phyloP scores from a whole-genome alignment of 2,888 invertebrate genomes.

The Phytoseiulus persimilis region DNA sequence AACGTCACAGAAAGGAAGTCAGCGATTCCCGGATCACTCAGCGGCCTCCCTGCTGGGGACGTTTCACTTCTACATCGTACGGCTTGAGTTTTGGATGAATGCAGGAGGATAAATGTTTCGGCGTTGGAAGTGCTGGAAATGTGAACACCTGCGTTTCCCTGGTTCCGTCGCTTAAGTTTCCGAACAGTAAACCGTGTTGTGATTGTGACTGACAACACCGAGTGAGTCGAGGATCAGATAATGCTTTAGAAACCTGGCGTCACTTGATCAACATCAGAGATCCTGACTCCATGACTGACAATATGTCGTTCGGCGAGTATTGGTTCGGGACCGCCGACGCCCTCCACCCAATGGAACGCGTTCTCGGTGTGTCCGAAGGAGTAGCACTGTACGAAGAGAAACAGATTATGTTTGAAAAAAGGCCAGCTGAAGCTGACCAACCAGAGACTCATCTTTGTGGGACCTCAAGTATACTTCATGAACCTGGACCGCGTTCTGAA shows the following conservation, averaged over 20 bases:
- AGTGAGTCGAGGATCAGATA: background rate
- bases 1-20: background rate
- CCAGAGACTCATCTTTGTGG: background rate
- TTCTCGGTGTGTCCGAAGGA: background rate
- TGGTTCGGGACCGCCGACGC: conserved; percentile 15
- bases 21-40: background rate
- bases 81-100: too few species aligned
- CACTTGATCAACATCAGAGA: background rate
- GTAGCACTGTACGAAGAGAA: conserved; percentile 31
- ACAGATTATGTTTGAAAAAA: background rate
- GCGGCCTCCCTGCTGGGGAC: background rate
- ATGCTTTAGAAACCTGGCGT: background rate
- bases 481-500: conserved; percentile 14
- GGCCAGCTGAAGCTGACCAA: conserved; percentile 24
- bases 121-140: background rate
- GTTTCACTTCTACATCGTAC: too few species aligned
- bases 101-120: too few species aligned
- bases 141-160: background rate
- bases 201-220: background rate
- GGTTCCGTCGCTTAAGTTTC: background rate
- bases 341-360: background rate
- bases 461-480: conserved; percentile 6
- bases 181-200: background rate
- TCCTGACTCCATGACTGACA: background rate
- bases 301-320: conserved; percentile 22